A percentile compares a stretch with the other conserved stretches of the same genome.
These are phyloP conservation scores for Lithophane semibrunnea DNA, from an alignment of 2,888 invertebrate species.

Conservation along the genomic window DNA sequence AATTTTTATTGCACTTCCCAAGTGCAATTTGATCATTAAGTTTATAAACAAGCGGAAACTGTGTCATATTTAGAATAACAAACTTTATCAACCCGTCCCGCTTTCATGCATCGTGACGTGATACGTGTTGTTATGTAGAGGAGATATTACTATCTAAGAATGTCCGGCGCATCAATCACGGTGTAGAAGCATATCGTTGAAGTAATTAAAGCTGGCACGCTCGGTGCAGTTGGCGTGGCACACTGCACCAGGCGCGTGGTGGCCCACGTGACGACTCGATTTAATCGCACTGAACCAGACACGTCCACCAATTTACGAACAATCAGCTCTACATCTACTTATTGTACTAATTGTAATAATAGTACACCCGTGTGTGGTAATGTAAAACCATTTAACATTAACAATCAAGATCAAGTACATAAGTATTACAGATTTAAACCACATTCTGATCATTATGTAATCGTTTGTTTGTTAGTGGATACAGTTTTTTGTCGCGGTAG, in stretches of 20 bases:
- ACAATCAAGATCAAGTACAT: conserved; percentile 60
- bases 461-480: conserved; percentile 70
- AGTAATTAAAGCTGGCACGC: conserved; percentile 73
- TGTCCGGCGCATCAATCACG: conserved; percentile 59
- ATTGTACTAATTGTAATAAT: conserved; percentile 48
- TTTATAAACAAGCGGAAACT: conserved; percentile 51
- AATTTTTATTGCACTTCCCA: conserved; percentile 49
- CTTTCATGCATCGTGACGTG: conserved; percentile 31
- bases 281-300: conserved; percentile 51
- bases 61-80: conserved; percentile 62
- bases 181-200: conserved; percentile 63
- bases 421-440: conserved; percentile 59
- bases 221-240: conserved; percentile 70
- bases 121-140: conserved; percentile 23
- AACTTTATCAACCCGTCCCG: conserved; percentile 49
- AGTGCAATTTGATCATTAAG: conserved; percentile 50
- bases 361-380: conserved; percentile 55
- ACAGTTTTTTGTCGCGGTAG: conserved; percentile 67
- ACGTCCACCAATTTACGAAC: conserved; percentile 49
- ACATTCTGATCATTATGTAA: conserved; percentile 74
- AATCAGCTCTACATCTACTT: conserved; percentile 46
- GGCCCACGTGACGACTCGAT: conserved; percentile 70
- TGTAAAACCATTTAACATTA: conserved; percentile 39
- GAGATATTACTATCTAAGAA: conserved; percentile 51
- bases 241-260: conserved; percentile 67